These are phyloP conservation scores for Euzophera pinguis DNA, from an alignment of 2,888 invertebrate genomes.

Conservation along the genomic window DNA sequence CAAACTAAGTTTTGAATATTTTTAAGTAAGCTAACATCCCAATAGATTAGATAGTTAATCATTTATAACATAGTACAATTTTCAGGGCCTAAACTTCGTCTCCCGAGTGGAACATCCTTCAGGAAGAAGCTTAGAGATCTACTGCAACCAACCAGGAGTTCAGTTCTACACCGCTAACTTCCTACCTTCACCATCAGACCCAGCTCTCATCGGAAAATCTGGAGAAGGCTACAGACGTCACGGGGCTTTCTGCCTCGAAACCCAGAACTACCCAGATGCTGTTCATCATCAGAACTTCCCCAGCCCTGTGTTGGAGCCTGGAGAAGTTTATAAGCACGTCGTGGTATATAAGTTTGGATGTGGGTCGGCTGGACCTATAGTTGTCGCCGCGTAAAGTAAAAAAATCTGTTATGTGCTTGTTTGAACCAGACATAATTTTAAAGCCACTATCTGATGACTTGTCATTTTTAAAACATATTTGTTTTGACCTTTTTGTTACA, in stretches of 20 bases:
- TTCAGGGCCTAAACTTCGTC: slow-evolving; percentile 52
- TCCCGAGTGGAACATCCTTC: slow-evolving; percentile 83
- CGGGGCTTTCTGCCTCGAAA: slow-evolving; percentile 92
- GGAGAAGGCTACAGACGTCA: slow-evolving; percentile 83
- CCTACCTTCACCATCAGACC: slow-evolving; percentile 78
- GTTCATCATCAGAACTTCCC: slow-evolving; percentile 90
- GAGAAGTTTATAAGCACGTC: slow-evolving; percentile 84
- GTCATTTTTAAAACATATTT: too few relatives aligned
- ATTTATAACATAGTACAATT: background rate
- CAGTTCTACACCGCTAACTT: slow-evolving; percentile 92
- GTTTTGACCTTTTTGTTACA: too few relatives aligned
- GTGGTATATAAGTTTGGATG: slow-evolving; percentile 85
- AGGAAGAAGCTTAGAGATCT: slow-evolving; percentile 88
- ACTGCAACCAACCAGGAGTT: slow-evolving; percentile 92
- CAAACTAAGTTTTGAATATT: too few relatives aligned
- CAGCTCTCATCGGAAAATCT: slow-evolving; percentile 55
- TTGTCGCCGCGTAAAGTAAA: slow-evolving; percentile 24
- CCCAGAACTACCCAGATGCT: slow-evolving; percentile 95
- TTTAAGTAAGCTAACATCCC: too few relatives aligned
- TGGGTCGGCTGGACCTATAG: slow-evolving; percentile 26
- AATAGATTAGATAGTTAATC: too few relatives aligned
- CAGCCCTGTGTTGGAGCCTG: slow-evolving; percentile 83
- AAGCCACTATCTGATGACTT: too few relatives aligned
- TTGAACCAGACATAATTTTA: too few relatives aligned
- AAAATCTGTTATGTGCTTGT: background rate